These are phyloP conservation scores for Myiozetetes cayanensis DNA, from an alignment of 2,113 vertebrate species.

Conservation along the genomic window DNA sequence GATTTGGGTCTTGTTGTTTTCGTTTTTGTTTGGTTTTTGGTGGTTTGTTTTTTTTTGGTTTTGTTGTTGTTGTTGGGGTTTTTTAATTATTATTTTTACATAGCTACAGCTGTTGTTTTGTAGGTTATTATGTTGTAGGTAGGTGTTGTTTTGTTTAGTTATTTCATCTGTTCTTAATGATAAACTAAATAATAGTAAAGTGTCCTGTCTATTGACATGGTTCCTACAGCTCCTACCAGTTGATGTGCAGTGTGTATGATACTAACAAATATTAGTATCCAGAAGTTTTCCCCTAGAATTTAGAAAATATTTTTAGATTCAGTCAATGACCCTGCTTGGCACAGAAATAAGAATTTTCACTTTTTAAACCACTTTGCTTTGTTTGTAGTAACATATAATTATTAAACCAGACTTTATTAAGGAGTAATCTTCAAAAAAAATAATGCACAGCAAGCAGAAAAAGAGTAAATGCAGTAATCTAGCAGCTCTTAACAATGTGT, in stretches of 20 bases:
- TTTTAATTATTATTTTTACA: no score
- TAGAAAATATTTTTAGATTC: neutral
- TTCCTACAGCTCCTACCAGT: neutral
- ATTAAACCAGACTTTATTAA: neutral
- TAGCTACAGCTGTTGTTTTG: neutral
- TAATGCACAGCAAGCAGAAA: neutral
- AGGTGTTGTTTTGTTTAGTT: neutral
- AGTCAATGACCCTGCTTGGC: neutral
- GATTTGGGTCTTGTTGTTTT: rapidly evolving
- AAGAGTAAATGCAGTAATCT: neutral
- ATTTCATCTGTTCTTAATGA: neutral
- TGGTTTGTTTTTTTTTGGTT: no score
- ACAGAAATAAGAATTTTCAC: neutral
- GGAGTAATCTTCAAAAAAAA: neutral
- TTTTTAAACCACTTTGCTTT: neutral
- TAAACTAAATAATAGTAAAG: neutral
- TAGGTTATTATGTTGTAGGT: neutral
- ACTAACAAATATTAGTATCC: neutral
- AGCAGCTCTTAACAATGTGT: neutral
- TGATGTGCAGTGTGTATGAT: neutral
- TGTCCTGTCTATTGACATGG: neutral
- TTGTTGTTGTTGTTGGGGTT: no score
- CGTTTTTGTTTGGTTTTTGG: rapidly evolving
- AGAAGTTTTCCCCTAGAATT: neutral
- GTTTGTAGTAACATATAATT: neutral